Percentiles rank a stretch among this genome's conserved stretches.
Evolutionary conservation across 2,113 vertebrate genomes (phyloP).

Genomic region (Archocentrus centrarchus): DNA sequence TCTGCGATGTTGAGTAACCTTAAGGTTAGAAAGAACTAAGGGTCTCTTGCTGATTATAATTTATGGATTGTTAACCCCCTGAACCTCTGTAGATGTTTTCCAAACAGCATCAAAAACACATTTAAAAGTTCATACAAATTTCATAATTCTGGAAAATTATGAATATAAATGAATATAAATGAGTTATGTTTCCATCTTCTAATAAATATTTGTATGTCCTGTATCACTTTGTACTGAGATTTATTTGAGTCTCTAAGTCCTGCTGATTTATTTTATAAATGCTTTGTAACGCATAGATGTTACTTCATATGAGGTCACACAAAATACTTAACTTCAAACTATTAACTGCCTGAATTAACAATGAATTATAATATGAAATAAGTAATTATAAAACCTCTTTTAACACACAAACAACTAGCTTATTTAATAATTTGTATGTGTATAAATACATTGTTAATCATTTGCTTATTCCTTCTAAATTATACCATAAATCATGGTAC

Average conservation of each 20-base stretch:
- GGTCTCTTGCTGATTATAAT: not conserved
- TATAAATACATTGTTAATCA: too few relatives aligned
- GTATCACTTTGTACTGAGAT: not conserved
- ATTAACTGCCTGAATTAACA: not conserved
- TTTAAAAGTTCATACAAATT: not conserved
- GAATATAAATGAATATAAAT: too few relatives aligned
- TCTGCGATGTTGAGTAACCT: slow-evolving; percentile 30
- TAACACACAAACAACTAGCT: not conserved
- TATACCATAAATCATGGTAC: too few relatives aligned
- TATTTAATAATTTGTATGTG: rapidly evolving
- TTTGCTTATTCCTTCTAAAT: too few relatives aligned
- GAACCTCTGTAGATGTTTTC: not conserved
- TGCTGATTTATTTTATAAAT: not conserved
- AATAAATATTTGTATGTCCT: not conserved
- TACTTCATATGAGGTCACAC: too few relatives aligned
- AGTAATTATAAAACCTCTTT: not conserved
- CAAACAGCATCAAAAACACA: not conserved
- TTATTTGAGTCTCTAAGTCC: not conserved
- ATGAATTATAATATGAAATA: not conserved
- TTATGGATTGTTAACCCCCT: slow-evolving; percentile 1
- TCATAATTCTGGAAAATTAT: not conserved
- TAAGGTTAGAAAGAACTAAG: not conserved
- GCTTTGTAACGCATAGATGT: not conserved
- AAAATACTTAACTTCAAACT: not conserved
- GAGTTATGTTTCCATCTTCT: not conserved